Percentiles rank a stretch among this genome's conserved stretches.
Evolutionary conservation across 2,113 vertebrate genomes (phyloP).

Genomic region (Coracopsis vasa): DNA sequence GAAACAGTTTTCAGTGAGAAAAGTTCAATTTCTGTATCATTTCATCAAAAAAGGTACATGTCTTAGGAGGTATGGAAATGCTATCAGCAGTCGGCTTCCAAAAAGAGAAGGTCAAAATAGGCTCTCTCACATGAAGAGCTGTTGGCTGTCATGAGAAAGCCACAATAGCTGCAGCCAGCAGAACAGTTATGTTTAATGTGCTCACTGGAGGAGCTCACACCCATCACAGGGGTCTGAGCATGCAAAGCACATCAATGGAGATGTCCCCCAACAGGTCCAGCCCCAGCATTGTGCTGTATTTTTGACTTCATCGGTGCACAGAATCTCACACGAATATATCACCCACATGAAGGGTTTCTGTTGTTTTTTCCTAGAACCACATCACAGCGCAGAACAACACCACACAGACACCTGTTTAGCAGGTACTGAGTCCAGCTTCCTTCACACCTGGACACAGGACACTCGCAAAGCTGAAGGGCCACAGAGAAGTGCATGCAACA

Average conservation of each 20-base stretch:
- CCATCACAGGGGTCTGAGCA: background rate
- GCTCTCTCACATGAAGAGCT: background rate
- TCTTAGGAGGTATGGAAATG: background rate
- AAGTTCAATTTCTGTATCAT: background rate
- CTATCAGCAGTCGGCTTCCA: constrained; percentile 61
- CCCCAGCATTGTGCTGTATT: background rate
- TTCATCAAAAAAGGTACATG: background rate
- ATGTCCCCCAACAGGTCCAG: background rate
- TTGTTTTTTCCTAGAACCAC: background rate
- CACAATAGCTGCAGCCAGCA: background rate
- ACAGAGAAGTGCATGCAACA: background rate
- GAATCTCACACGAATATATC: rapidly evolving
- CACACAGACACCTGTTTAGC: background rate
- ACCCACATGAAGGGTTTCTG: background rate
- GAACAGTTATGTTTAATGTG: background rate
- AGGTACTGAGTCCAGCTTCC: background rate
- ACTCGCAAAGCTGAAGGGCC: background rate
- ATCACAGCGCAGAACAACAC: background rate
- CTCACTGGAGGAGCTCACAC: background rate
- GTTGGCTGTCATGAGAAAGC: background rate
- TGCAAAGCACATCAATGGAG: rapidly evolving
- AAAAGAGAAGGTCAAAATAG: constrained; percentile 61
- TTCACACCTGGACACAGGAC: background rate
- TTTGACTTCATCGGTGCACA: background rate
- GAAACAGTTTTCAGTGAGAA: background rate